Percentiles rank a stretch among this genome's conserved stretches.
Conservation (phyloP, 2,113 vertebrate species). For the Galeopterus variegatus region DNA sequence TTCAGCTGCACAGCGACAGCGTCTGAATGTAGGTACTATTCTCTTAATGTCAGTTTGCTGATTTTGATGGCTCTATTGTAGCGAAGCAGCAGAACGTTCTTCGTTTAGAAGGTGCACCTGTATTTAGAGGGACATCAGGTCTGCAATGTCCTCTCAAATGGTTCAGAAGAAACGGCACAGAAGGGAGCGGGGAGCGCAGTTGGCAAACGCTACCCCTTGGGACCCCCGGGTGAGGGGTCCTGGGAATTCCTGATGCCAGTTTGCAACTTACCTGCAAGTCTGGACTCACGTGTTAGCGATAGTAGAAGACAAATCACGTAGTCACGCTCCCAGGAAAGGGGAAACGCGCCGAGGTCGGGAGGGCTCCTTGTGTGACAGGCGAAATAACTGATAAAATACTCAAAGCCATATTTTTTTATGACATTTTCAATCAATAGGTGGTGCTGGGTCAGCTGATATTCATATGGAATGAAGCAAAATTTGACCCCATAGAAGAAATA, state of each 20-base stretch:
- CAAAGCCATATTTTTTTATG: background rate
- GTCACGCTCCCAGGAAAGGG: no score
- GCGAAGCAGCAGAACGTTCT: rapidly evolving
- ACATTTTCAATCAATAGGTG: background rate
- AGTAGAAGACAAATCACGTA: background rate
- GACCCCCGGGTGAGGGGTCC: rapidly evolving
- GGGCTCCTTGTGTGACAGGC: background rate
- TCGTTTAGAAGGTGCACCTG: background rate
- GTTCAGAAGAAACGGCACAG: background rate
- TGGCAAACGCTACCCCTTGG: background rate
- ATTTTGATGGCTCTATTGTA: no score
- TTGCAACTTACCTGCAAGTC: background rate
- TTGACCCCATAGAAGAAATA: background rate
- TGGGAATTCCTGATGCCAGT: background rate
- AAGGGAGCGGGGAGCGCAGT: no score
- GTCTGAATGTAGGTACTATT: no score
- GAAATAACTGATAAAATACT: background rate
- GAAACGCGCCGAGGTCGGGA: no score
- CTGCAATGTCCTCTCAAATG: no score
- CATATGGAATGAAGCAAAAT: background rate
- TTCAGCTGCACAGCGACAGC: rapidly evolving
- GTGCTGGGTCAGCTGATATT: background rate
- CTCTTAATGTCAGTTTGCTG: no score
- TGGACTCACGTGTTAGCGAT: background rate
- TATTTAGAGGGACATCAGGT: background rate